Evolutionary conservation across 2,113 vertebrate genomes (phyloP).

Genomic region (Cathartes aura): DNA sequence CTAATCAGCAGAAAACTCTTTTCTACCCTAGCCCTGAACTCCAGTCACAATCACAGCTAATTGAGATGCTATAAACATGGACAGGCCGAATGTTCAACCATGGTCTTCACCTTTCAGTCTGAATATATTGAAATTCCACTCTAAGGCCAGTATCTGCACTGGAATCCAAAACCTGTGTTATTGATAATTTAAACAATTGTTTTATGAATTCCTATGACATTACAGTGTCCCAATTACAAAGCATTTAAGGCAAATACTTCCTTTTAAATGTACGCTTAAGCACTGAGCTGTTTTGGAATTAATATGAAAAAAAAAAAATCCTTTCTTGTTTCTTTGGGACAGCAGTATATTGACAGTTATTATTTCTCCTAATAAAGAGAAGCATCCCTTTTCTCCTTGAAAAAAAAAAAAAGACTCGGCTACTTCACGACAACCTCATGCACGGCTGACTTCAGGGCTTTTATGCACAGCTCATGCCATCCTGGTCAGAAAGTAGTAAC

Average conservation of each 20-base stretch:
- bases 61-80: not conserved
- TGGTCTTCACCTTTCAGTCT: not conserved
- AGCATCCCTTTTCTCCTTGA: not conserved
- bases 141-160: not conserved
- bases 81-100: not conserved
- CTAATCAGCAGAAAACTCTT: not conserved
- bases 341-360: not conserved
- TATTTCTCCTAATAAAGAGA: not conserved
- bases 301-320: not conserved
- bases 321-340: not conserved
- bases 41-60: not conserved
- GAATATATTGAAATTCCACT: not conserved
- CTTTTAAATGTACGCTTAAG: not conserved
- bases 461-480: not conserved
- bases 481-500: not conserved
- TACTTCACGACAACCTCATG: fast-evolving
- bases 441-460: not conserved
- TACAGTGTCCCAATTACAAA: not conserved
- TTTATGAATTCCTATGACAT: not conserved
- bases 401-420: not conserved
- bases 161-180: not conserved
- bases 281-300: not conserved
- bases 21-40: not conserved
- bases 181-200: not conserved
- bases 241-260: not conserved